Base-by-base conservation (phyloP, 2,113 vertebrate genomes). In the Scophthalmus maximus region DNA sequence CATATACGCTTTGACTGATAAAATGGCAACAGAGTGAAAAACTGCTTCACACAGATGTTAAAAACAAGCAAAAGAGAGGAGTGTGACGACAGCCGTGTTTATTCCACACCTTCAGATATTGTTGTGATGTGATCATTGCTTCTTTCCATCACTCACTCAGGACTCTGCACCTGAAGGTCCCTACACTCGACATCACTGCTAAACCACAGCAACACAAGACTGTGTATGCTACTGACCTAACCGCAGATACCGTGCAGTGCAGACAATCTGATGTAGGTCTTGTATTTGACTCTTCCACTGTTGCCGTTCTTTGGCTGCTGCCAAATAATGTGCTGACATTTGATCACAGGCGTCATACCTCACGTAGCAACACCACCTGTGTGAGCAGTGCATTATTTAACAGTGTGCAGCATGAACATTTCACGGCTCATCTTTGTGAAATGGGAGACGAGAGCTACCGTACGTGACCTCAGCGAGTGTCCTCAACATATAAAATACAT, bases 391-490 rank as follows among this genome's bases (percentile, higher is more conserved):
- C 79, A 89, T 89, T 83, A 91, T 89, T 90, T 47, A 87, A 73
- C 25, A 82, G 26, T 7, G 12, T 0, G 1, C 1, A 17, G 30
- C 90, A 92, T 92, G 77, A 89, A 91, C 72, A 82, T 84, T 91
- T 88, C 36, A 92, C 75, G 53, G 60, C 34, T 51, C 51, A 51
- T 70, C 20, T 26, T 42, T 42, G 56, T 75, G 85, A 87, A 81
- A 90, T 52, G 32, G 60, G 77, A 94, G 83, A 82, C 46, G 2
- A 67, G n/a, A 26, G 52, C 59, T 30, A 23, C 77, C 0, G 63
- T 50, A 68, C 42, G n/a, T 79, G 62, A 88, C 59, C 70, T 20
- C 6, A 17, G 36, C 17, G 17, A 71, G 30, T 61, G 38, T 2
- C 47, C 42, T 53, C 12, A 53, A 59, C 15, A 57, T 1, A 2